These are phyloP conservation scores for Oreortyx pictus DNA, from an alignment of 2,797 vertebrate species.

Conservation along the genomic window DNA sequence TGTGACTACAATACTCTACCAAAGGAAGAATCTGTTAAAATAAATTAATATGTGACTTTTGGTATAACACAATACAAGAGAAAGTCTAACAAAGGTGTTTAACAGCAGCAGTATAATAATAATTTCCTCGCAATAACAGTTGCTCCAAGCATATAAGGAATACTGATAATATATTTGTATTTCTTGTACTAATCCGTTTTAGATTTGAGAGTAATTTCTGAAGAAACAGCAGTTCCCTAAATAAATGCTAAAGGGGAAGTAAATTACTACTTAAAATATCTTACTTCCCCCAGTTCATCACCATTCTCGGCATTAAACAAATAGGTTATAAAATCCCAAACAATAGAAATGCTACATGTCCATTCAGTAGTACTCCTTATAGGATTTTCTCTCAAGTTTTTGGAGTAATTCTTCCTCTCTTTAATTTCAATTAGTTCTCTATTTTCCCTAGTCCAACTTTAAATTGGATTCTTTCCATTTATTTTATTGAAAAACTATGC, in stretches of 20 bases:
- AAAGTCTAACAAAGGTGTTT: neutral
- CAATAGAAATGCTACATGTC: neutral
- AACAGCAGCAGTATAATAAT: neutral
- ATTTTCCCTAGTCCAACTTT: neutral
- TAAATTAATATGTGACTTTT: neutral
- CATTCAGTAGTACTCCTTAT: neutral
- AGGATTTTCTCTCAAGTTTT: neutral
- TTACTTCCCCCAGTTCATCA: neutral
- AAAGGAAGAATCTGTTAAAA: neutral
- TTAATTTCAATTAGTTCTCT: neutral
- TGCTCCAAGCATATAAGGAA: neutral
- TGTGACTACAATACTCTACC: neutral
- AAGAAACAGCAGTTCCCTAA: neutral
- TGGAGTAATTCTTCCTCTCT: neutral
- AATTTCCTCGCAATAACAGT: neutral
- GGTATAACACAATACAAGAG: neutral
- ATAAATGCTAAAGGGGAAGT: neutral
- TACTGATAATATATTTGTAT: neutral
- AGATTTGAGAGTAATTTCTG: neutral
- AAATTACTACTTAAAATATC: neutral
- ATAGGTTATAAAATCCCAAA: neutral
- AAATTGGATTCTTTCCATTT: neutral
- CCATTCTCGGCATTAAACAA: accelerated
- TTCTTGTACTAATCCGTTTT: neutral
- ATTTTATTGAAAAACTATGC: neutral